phyloP scores from a whole-genome alignment of 2,888 invertebrate species.

The Aporophyla lueneburgensis region DNA sequence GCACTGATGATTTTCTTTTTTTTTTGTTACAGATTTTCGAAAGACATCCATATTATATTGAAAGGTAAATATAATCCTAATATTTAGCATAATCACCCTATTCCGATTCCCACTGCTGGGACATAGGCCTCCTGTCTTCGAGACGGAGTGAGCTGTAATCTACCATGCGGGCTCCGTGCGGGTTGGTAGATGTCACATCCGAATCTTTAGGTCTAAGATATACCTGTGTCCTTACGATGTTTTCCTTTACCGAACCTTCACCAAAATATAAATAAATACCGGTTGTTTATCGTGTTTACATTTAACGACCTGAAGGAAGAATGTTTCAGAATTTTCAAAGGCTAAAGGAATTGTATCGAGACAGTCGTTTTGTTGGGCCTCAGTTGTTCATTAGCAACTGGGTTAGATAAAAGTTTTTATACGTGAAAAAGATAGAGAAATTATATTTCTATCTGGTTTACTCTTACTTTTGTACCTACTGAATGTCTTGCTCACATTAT shows the following conservation, averaged over 20 bases:
- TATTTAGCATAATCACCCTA: background rate
- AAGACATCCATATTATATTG: conserved; percentile 46
- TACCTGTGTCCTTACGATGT: background rate
- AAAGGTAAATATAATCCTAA: conserved; percentile 53
- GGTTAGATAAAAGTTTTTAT: no score
- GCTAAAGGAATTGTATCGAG: background rate
- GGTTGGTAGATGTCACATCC: background rate
- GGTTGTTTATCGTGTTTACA: background rate
- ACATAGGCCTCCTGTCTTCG: background rate
- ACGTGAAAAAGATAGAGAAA: background rate
- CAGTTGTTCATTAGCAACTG: no score
- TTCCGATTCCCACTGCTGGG: background rate
- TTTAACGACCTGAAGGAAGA: background rate
- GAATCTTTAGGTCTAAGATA: background rate
- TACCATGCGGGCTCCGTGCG: background rate
- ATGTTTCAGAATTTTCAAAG: background rate
- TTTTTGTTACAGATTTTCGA: conserved; percentile 60
- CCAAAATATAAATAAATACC: background rate
- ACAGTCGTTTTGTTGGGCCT: no score
- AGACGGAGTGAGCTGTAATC: background rate
- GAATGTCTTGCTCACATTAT: background rate
- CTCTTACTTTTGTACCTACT: background rate
- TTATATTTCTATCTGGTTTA: background rate
- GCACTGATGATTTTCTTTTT: conserved; percentile 18
- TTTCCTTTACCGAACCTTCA: background rate